phyloP scores from a whole-genome alignment of 2,888 invertebrate genomes.

The Aricia artaxerxes region DNA sequence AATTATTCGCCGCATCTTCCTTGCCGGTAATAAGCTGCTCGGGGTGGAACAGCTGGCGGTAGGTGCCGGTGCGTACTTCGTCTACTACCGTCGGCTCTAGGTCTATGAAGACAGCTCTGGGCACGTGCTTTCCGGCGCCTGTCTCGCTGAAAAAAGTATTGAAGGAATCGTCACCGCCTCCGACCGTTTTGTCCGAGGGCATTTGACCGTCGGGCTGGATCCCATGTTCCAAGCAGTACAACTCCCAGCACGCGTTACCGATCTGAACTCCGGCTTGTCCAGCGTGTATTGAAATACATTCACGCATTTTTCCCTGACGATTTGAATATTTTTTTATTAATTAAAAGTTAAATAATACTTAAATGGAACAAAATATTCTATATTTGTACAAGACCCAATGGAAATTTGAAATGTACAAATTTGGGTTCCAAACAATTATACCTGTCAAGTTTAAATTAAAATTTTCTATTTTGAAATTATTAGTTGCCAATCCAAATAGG shows the following conservation, averaged over 20 bases:
- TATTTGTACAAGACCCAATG: background rate
- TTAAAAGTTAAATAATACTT: conserved; percentile 2
- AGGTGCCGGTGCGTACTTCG: conserved; percentile 95
- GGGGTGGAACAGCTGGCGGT: conserved; percentile 96
- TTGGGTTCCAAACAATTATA: background rate
- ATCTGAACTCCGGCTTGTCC: conserved; percentile 88
- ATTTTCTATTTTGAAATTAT: background rate
- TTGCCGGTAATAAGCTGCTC: conserved; percentile 97
- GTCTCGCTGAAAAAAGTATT: conserved; percentile 97
- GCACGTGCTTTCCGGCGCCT: conserved; percentile 97
- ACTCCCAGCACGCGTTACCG: conserved; percentile 93
- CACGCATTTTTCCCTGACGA: conserved; percentile 56
- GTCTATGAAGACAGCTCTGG: conserved; percentile 96
- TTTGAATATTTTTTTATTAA: background rate
- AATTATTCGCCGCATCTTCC: conserved; percentile 98
- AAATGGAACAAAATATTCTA: background rate
- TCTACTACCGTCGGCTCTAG: conserved; percentile 97
- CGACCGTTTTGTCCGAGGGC: conserved; percentile 90
- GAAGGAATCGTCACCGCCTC: conserved; percentile 95
- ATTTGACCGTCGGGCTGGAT: conserved; percentile 92
- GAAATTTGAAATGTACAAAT: background rate
- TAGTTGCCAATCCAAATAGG: background rate
- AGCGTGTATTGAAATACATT: conserved; percentile 74
- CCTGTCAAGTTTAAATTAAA: background rate
- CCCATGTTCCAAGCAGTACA: conserved; percentile 90